Evolutionary conservation across 92 coral and sea anemone species (phyloP), one percentile per base, ranked within the genome.

Genomic region (Palythoa caribaeorum): DNA sequence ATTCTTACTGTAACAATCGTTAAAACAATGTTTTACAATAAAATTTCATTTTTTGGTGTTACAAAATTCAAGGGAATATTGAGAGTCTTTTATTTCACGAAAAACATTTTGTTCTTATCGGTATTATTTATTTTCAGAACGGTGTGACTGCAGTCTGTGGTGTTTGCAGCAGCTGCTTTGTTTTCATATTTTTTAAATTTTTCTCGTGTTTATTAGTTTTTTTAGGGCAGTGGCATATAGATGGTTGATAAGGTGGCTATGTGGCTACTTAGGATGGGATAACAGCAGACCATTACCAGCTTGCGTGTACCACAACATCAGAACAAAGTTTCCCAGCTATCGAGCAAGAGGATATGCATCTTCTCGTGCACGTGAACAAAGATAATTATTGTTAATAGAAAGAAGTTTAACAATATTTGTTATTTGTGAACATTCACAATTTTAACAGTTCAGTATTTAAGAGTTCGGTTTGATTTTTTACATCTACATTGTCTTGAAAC

Each of bases 181-280:
- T n/a, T 66, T 66, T 66, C 37, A n/a, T 5, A 60, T 66, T 66
- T 66, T 8, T 57, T 57, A 57, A 57, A 10, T 66, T n/a, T 11
- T 66, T 37, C 19, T 66, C 19, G 37, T 66, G 37, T 66, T 66
- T n/a, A 28, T n/a, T 17, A 66, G 80, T 15, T 85, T 20, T 50
- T 20, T 85, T 12, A 85, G 80, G 50, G 88, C 88, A 72, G 88
- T 85, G 70, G 88, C 88, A 2, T 85, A 85, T 59, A 48, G 88
- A 39, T 85, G 88, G 88, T 21, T 85, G 38, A 73, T 85, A 48
- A 21, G 88, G 35, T 85, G 88, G 88, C 80, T 85, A 5, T 85
- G 88, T 85, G 88, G 88, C 38, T 85, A 85, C 51, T 8, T 85
- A 2, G 88, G 88, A 10, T 85, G 88, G 88, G 88, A 73, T 15